These are phyloP conservation scores for Takifugu bimaculatus DNA, from an alignment of 2,113 vertebrate species.

Conservation along the genomic window DNA sequence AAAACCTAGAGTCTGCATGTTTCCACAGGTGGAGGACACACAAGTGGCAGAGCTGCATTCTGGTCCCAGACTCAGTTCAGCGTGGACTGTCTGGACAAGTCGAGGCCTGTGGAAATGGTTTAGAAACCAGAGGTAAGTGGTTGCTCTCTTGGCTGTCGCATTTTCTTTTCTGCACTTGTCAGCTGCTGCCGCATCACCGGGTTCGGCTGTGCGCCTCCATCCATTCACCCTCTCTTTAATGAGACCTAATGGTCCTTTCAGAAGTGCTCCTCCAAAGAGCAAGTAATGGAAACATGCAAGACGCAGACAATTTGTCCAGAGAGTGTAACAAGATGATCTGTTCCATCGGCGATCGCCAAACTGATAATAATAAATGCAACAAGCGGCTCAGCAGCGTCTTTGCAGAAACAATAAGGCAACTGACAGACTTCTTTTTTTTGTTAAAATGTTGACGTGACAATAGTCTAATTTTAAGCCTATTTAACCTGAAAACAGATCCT, in stretches of 20 bases:
- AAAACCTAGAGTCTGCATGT: conserved; percentile 5
- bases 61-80: conserved; percentile 83
- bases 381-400: conserved; percentile 7
- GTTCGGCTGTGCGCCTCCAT: conserved; percentile 11
- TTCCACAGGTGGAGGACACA: conserved; percentile 85
- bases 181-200: conserved; percentile 6
- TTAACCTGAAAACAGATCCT: too few relatives aligned
- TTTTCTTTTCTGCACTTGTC: conserved; percentile 9
- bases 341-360: conserved; percentile 21
- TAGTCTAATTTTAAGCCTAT: too few relatives aligned
- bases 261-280: conserved; percentile 42
- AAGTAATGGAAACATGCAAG: conserved; percentile 37
- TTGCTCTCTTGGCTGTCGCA: not conserved
- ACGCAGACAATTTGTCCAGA: conserved; percentile 35
- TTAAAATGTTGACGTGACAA: too few relatives aligned
- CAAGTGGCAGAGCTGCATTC: conserved; percentile 84
- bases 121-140: conserved; percentile 87
- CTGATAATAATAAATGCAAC: conserved; percentile 29
- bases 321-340: conserved; percentile 29
- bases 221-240: conserved; percentile 30
- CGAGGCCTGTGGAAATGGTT: conserved; percentile 85
- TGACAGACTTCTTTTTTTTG: too few relatives aligned
- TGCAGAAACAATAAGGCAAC: conserved; percentile 9
- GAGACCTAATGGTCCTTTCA: conserved; percentile 38
- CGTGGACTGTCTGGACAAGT: conserved; percentile 69